These are phyloP conservation scores for Propithecus perrieri DNA, from an alignment of 2,797 vertebrate genomes.

Conservation along the genomic window DNA sequence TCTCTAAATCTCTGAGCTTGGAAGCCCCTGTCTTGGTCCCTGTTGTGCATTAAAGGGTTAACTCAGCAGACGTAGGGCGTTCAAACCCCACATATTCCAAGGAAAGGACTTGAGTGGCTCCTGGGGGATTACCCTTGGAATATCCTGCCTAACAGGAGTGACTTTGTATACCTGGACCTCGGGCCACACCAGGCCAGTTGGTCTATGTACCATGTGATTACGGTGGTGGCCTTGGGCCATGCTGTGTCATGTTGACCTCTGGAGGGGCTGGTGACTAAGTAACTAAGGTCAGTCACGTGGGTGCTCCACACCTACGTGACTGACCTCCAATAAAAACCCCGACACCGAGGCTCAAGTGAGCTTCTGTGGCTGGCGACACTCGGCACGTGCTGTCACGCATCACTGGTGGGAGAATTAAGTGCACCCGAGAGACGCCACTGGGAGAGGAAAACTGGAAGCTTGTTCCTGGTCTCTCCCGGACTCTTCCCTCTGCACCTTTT, in stretches of 20 bases:
- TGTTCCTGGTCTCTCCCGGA: background rate
- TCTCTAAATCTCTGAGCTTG: background rate
- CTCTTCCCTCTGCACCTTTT: accelerated
- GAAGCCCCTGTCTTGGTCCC: background rate
- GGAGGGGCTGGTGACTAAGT: background rate
- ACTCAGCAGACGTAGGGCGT: background rate
- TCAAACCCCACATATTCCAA: background rate
- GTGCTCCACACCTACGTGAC: background rate
- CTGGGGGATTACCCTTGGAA: background rate
- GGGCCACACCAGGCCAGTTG: background rate
- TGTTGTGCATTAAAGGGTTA: background rate
- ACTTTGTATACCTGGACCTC: background rate
- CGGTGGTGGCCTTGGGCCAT: background rate
- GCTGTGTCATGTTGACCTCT: background rate
- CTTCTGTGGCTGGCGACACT: background rate
- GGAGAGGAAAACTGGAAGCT: too few species aligned
- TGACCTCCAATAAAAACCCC: too few species aligned
- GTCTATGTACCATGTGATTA: background rate
- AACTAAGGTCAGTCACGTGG: background rate
- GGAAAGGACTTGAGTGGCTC: background rate
- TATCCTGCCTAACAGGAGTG: background rate
- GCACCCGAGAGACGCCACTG: accelerated
- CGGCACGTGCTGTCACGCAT: accelerated
- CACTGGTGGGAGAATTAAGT: background rate
- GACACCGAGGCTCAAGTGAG: background rate